These are phyloP conservation scores for Dromaius novaehollandiae DNA, from an alignment of 2,113 vertebrate species.

Conservation along the genomic window DNA sequence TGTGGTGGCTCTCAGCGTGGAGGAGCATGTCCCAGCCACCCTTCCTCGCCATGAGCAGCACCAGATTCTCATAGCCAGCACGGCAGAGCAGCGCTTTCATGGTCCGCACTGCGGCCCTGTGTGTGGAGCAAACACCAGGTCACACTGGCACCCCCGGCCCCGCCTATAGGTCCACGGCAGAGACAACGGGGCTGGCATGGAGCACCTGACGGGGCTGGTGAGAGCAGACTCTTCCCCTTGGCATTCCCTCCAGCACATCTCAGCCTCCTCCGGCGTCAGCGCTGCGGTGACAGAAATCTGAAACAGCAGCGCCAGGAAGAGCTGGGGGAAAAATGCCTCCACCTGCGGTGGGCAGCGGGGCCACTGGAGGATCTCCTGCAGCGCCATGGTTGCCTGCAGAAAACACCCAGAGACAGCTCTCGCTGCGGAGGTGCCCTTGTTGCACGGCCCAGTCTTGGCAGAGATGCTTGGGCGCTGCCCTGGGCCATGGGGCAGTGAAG, in stretches of 20 bases:
- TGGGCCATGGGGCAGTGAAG: background rate
- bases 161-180: no score
- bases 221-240: background rate
- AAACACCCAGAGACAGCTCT: background rate
- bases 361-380: background rate
- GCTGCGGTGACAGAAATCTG: background rate
- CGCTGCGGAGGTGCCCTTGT: background rate
- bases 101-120: background rate
- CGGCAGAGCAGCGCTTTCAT: background rate
- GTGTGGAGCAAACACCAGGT: background rate
- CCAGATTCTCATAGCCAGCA: background rate
- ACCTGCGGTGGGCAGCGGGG: accelerated
- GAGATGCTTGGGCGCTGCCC: background rate
- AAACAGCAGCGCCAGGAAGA: background rate
- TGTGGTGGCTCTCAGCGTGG: background rate
- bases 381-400: background rate
- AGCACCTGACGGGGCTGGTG: background rate
- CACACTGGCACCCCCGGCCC: background rate
- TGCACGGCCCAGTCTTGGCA: background rate
- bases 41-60: accelerated
- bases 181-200: background rate
- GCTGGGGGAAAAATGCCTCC: background rate
- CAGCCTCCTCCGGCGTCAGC: background rate
- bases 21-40: background rate
- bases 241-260: background rate